Base-by-base conservation (phyloP, 1,140 invertebrate species). In the Lerema accius region DNA sequence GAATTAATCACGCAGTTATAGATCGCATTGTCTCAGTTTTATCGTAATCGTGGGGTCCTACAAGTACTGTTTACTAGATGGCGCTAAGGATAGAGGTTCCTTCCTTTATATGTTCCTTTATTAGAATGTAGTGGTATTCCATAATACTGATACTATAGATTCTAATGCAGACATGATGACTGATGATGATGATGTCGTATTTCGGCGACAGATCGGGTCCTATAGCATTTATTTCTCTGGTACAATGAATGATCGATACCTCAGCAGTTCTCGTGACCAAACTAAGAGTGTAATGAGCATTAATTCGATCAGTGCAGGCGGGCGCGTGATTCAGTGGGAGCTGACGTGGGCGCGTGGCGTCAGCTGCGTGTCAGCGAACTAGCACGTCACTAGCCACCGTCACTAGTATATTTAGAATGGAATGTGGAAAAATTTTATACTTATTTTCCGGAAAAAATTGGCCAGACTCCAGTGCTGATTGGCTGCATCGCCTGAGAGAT, bases 341-440 rank as follows among this genome's bases (percentile, higher is more conserved):
- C 73, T 76, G 73, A 76, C 73, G 73, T 72, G 66, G 69, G 65
- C 64, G 72, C 65, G 50, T 16, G 23, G 71, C 65, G 73, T 76
- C 71, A 70, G 74, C 66, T 6, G n/a, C 13, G 67, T 76, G 76
- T 82, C 69, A 59, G 71, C 28, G 73, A 68, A 49, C 71, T 72
- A 73, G 56, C 64, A 74, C 85, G 85, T 84, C 85, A 86, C 72
- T 43, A 49, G n/a, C 69, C n/a, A 26, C 67, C 82, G 84, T 87
- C 84, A 89, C 76, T 63, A 39, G 71, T 87, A 89, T 82, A 86
- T 87, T 83, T 89, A 89, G 84, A 84, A 67, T 61, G 78, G 83
- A 85, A 86, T 86, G 80, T 82, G 66, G 64, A 76, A 84, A 86
- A 83, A 79, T 80, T 69, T 71, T 69, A 58, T 65, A 80, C 75